Base-by-base conservation (phyloP, 1,140 invertebrate genomes). In the Homarus americanus region DNA sequence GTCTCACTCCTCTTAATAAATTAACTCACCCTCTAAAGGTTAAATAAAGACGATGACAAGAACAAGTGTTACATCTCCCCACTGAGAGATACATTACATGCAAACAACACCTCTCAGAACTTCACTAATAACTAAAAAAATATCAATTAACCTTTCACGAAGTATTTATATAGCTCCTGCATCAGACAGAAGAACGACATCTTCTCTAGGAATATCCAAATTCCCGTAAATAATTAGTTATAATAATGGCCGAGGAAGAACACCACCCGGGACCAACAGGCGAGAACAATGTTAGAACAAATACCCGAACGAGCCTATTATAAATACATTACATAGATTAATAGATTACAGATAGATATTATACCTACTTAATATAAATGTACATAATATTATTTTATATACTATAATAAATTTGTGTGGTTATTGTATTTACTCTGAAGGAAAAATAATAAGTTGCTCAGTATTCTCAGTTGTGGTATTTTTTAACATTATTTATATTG, bases 131-230 rank as follows among this genome's bases (percentile, higher is more conserved):
- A 4, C 24, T 17, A 5, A 75, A 69, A 34, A 3, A 34, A 32
- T 34, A 5, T 7, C 3, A 85, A 66, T 76, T 5, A 20, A 87
- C 85, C 75, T 80, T 87, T 87, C 12, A 80, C 53, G 15, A 76
- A 87, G 32, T 87, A 80, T 41, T 87, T 87, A 76, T 80, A 87
- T 28, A 87, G 36, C 53, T 87, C 85, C 36, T 87, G 85, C 15
- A 87, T 49, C 12, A 80, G 49, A 69, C 85, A 87, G 53, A 87
- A 80, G 44, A 87, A 69, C 24, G 85, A 80, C 85, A 87, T 87
- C 28, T 75, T 58, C 3, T 34, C 12, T 66, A 20, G 7, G 0
- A 4, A 0, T 58, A 20, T 15, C 53, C 53, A 58, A 20, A 12
- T 58, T 15, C 17, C 53, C 15, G 4, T 15, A 58, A 58, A 24